Base-by-base conservation (phyloP, 1,140 invertebrate genomes). In the Thaumetopoea pityocampa region DNA sequence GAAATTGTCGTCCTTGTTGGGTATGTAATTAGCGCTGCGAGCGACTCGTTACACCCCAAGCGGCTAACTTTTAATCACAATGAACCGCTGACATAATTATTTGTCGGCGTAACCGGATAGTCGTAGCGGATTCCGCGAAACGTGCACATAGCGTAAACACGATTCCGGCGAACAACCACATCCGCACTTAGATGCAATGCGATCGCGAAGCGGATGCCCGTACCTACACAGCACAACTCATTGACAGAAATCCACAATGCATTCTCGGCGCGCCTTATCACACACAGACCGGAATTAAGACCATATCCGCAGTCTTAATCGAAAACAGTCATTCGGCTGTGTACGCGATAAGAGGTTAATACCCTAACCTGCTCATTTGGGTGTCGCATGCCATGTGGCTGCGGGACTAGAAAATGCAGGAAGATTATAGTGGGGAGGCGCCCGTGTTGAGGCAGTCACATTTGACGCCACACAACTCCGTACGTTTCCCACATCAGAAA, bases 371-470 rank as follows among this genome's bases (percentile, higher is more conserved):
- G 80, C 53, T 67, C 80, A 84, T 84, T 84, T 84, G 80, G 80
- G 77, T 78, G 60, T 58, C 74, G 42, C 63, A 60, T 51, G 52
- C 49, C 62, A 46, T 37, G 49, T 84, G 73, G 68, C 69, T 65
- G 74, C 55, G 74, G 62, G 58, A 79, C 78, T 76, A 84, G 80
- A 84, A 71, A 82, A 80, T 61, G 63, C 80, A 84, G 80, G 78
- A 56, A 84, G 22, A 84, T 79, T 67, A 72, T 68, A 76, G 14
- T 45, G 70, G 73, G 50, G 67, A 73, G 67, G 61, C 74, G 72
- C 72, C 78, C 80, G 80, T 84, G 67, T 84, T 82, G 80, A 79
- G 78, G 78, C 63, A 67, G 70, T 79, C 51, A 77, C 62, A 8
- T 50, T 84, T 77, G 80, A 84, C 68, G 73, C 71, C 73, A 78